phyloP scores from a whole-genome alignment of 2,888 invertebrate species.

The Hydrotaea diabolus region DNA sequence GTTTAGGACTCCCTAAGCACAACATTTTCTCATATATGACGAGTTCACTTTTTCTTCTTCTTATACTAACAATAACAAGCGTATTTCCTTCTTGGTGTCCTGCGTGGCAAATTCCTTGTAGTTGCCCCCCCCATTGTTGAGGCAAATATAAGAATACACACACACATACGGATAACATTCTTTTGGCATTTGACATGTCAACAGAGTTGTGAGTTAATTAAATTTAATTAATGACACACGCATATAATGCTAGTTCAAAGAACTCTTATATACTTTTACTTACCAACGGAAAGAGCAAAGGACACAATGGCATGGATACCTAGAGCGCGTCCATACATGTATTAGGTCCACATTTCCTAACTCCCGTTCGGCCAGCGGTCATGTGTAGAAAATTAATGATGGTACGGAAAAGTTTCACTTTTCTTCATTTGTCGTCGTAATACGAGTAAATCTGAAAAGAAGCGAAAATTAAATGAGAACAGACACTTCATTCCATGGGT shows the following conservation, averaged over 20 bases:
- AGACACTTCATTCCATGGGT: background rate
- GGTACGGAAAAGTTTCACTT: background rate
- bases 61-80: too few relatives aligned
- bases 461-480: background rate
- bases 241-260: background rate
- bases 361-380: too few relatives aligned
- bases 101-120: too few relatives aligned
- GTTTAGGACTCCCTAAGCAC: too few relatives aligned
- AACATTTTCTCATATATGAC: too few relatives aligned
- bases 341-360: background rate
- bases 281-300: background rate
- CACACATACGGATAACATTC: too few relatives aligned
- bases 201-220: constrained; percentile 46
- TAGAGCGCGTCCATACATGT: background rate
- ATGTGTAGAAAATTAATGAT: background rate
- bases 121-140: too few relatives aligned
- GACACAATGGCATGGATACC: background rate
- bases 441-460: background rate
- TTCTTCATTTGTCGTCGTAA: background rate
- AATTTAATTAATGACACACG: constrained; percentile 45
- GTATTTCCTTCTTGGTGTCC: too few relatives aligned
- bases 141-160: too few relatives aligned
- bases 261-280: background rate
- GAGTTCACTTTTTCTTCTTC: too few relatives aligned
- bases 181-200: constrained; percentile 38